Evolutionary conservation across 2,113 vertebrate species (phyloP).

Genomic region (Aramus guarauna): DNA sequence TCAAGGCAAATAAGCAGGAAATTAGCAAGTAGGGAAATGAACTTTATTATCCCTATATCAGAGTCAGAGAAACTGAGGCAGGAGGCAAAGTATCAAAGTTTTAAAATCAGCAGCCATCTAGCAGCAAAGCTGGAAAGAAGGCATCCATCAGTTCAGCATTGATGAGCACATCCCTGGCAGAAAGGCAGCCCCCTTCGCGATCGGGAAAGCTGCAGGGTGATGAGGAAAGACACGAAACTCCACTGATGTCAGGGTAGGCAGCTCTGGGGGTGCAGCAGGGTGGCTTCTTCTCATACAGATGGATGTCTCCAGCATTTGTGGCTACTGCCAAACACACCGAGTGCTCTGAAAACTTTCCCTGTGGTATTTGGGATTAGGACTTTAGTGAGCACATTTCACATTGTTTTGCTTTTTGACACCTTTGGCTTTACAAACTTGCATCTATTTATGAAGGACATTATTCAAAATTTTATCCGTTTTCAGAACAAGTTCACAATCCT

Average conservation of each 20-base stretch:
- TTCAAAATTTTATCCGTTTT: neutral
- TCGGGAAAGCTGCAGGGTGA: rapidly evolving
- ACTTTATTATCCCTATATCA: neutral
- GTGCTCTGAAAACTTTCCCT: neutral
- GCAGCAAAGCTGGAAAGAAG: neutral
- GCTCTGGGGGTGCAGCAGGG: neutral
- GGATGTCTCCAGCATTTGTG: neutral
- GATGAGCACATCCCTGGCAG: neutral
- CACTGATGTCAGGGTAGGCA: rapidly evolving
- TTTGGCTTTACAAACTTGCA: neutral
- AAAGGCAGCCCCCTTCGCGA: neutral
- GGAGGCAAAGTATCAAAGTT: neutral
- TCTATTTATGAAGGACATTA: neutral
- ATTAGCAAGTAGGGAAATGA: neutral
- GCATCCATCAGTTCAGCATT: neutral
- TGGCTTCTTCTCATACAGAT: neutral
- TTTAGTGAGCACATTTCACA: neutral
- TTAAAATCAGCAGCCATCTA: neutral
- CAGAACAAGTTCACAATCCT: neutral
- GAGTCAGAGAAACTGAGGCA: constrained; percentile 20
- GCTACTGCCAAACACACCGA: neutral
- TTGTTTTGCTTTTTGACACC: neutral
- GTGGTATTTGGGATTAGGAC: neutral
- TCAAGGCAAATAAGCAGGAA: neutral
- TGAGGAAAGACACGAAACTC: neutral